phyloP scores from a whole-genome alignment of 2,888 invertebrate species.

The Celastrina argiolus region DNA sequence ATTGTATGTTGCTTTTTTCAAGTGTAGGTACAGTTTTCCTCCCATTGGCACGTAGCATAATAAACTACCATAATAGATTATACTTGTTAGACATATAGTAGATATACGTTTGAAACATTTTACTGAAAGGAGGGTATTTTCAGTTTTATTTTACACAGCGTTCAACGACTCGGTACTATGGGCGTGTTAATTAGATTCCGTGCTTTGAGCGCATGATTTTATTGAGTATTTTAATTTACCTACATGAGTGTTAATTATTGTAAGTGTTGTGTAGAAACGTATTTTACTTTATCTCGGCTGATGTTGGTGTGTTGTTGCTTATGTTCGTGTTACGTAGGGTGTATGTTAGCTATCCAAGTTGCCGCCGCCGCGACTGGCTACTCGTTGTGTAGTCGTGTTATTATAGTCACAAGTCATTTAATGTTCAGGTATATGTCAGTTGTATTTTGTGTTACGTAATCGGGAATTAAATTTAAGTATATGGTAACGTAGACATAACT shows the following conservation, averaged over 20 bases:
- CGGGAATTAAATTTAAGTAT: slow-evolving; percentile 30
- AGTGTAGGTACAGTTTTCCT: no score
- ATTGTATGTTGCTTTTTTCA: not conserved
- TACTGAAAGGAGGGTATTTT: slow-evolving; percentile 40
- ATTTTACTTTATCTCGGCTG: slow-evolving; percentile 46
- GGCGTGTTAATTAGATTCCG: slow-evolving; percentile 57
- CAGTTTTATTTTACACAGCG: slow-evolving; percentile 44
- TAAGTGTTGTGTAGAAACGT: slow-evolving; percentile 62
- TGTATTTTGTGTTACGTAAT: slow-evolving; percentile 31
- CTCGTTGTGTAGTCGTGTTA: slow-evolving; percentile 25
- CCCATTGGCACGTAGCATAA: no score
- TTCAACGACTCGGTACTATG: slow-evolving; percentile 25
- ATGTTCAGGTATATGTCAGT: slow-evolving; percentile 29
- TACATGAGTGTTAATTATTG: slow-evolving; percentile 53
- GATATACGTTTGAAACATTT: not conserved
- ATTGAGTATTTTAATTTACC: slow-evolving; percentile 58
- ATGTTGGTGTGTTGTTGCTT: slow-evolving; percentile 44
- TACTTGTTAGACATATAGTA: no score
- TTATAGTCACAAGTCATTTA: slow-evolving; percentile 30
- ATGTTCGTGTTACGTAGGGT: slow-evolving; percentile 42
- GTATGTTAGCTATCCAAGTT: slow-evolving; percentile 31
- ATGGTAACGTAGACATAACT: slow-evolving; percentile 33
- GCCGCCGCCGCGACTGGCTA: slow-evolving; percentile 29
- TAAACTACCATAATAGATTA: no score
- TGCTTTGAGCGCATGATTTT: slow-evolving; percentile 72